Percentiles rank a stretch among this genome's conserved stretches.
Conservation (phyloP, 2,113 vertebrate species). For the Thymallus thymallus region DNA sequence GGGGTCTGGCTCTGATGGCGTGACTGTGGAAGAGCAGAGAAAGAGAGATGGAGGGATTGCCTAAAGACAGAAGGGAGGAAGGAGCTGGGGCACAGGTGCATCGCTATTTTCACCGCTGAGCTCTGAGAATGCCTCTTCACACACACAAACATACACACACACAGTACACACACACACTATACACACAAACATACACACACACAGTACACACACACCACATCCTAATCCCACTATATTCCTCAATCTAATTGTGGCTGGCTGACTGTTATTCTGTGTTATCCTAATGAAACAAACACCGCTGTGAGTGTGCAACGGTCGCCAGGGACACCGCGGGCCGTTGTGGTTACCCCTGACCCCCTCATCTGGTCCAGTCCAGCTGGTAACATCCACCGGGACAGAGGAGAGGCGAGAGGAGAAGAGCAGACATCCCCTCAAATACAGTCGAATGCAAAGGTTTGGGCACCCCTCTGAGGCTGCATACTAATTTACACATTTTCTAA, state of each 20-base stretch:
- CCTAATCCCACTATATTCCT: neutral
- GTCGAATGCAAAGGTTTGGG: no score
- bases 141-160: slow-evolving; percentile 6
- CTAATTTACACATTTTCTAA: no score
- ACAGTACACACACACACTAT: neutral
- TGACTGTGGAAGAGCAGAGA: slow-evolving; percentile 29
- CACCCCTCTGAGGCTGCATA: no score
- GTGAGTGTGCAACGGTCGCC: slow-evolving; percentile 20
- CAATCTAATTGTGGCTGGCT: no score
- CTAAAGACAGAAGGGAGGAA: slow-evolving; percentile 20
- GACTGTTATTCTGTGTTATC: slow-evolving; percentile 14
- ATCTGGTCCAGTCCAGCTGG: neutral
- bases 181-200: slow-evolving; percentile 6
- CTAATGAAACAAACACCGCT: slow-evolving; percentile 29
- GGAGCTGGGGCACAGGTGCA: slow-evolving; percentile 32
- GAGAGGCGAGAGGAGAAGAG: slow-evolving; percentile 12
- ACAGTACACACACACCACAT: slow-evolving; percentile 20
- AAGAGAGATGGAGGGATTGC: slow-evolving; percentile 27
- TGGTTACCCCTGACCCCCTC: neutral
- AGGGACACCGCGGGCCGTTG: neutral
- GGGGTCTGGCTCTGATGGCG: slow-evolving; percentile 1
- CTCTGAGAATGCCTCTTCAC: neutral
- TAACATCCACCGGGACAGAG: neutral
- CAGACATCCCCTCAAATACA: slow-evolving; percentile 29
- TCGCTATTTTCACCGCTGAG: neutral